These are phyloP conservation scores for Caenorhabditis zanzibari DNA, from an alignment of 2,888 invertebrate genomes.

Conservation along the genomic window DNA sequence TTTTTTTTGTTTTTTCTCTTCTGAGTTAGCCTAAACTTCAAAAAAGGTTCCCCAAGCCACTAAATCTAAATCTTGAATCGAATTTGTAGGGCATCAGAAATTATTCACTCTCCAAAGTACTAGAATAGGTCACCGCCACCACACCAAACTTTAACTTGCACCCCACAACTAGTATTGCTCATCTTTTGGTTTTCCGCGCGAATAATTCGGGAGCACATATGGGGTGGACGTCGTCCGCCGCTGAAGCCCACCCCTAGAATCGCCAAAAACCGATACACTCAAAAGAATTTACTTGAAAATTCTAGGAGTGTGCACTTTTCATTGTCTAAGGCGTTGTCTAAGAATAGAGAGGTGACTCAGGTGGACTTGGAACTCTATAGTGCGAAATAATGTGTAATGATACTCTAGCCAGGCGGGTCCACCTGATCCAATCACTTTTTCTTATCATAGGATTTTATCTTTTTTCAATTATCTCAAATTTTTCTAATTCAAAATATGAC, in stretches of 20 bases:
- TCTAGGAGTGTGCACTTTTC: conserved; percentile 23
- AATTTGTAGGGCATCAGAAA: conserved; percentile 47
- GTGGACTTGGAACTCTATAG: conserved; percentile 39
- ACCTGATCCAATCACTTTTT: conserved; percentile 15
- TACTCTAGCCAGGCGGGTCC: neutral
- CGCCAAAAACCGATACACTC: conserved; percentile 58
- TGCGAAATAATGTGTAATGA: conserved; percentile 38
- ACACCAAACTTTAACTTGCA: conserved; percentile 28
- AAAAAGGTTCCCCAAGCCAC: too few relatives aligned
- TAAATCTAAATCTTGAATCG: conserved; percentile 20
- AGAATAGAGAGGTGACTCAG: conserved; percentile 23
- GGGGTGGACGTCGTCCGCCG: conserved; percentile 6
- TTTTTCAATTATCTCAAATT: neutral
- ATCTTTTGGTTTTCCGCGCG: conserved; percentile 63
- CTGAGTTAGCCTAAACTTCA: neutral
- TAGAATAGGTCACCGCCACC: conserved; percentile 15
- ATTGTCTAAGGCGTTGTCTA: conserved; percentile 15
- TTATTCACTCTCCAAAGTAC: conserved; percentile 49
- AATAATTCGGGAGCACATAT: conserved; percentile 53
- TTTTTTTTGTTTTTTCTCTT: conserved; percentile 19
- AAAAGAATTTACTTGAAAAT: conserved; percentile 61
- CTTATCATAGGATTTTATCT: conserved; percentile 2
- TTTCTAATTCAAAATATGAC: too few relatives aligned
- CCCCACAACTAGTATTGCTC: conserved; percentile 48
- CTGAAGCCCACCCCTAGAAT: conserved; percentile 36